phyloP scores from a whole-genome alignment of 1,140 invertebrate species.

The Brachionus asplanchnoidis region DNA sequence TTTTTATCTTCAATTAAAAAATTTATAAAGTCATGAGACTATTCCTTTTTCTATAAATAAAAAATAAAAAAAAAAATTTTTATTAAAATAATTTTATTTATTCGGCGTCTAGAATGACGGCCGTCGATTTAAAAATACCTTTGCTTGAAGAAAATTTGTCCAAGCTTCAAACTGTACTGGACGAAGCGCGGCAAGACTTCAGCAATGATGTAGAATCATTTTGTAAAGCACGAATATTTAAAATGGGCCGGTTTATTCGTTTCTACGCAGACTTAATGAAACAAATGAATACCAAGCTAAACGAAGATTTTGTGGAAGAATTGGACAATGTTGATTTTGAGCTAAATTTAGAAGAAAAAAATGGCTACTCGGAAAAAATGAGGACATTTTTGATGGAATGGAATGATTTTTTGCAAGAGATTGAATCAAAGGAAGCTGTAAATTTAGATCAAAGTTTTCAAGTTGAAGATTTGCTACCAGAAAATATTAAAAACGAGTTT shows the following conservation, averaged over 20 bases:
- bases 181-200: not conserved
- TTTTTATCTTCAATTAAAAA: not conserved
- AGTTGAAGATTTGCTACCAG: not conserved
- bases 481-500: not conserved
- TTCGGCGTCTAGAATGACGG: not conserved
- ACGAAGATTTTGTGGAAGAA: not conserved
- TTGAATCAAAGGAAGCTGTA: not conserved
- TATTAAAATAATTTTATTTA: not conserved
- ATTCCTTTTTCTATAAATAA: not conserved
- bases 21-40: not conserved
- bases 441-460: not conserved
- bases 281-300: not conserved
- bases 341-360: not conserved
- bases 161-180: not conserved
- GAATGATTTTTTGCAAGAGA: not conserved
- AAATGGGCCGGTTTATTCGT: slow-evolving; percentile 33
- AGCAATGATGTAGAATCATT: not conserved
- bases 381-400: not conserved
- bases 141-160: not conserved
- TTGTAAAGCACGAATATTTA: slow-evolving; percentile 15
- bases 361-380: not conserved
- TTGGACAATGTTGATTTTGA: slow-evolving; percentile 26
- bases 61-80: not conserved
- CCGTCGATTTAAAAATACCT: not conserved
- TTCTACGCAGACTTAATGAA: slow-evolving; percentile 22